Evolutionary conservation across 2,113 vertebrate genomes (phyloP).

Genomic region (Synchiropus splendidus): DNA sequence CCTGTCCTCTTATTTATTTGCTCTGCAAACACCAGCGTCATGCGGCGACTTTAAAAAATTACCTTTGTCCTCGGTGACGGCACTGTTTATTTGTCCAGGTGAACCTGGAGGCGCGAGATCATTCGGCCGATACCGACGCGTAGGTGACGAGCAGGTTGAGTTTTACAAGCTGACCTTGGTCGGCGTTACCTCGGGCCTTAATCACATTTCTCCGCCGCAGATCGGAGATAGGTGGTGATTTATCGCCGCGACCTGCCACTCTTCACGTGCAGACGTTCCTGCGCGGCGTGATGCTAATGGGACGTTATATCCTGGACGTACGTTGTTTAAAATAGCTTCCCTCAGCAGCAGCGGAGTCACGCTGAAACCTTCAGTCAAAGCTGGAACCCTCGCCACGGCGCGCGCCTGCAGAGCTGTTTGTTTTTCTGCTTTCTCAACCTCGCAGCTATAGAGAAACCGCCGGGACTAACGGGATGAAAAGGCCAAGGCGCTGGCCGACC

Average conservation of each 20-base stretch:
- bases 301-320: conserved; percentile 29
- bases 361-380: conserved; percentile 14
- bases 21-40: conserved; percentile 57
- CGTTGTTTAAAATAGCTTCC: conserved; percentile 36
- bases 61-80: conserved; percentile 45
- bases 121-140: conserved; percentile 45
- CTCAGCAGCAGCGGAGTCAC: conserved; percentile 22
- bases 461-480: conserved; percentile 49
- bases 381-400: conserved; percentile 5
- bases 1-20: conserved; percentile 66
- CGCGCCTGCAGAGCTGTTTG: too few species aligned
- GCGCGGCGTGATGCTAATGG: conserved; percentile 43
- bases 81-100: conserved; percentile 66
- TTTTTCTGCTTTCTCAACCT: too few species aligned
- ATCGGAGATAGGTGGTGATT: conserved; percentile 51
- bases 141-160: too few species aligned
- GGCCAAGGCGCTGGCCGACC: conserved; percentile 42
- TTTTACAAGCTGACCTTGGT: conserved; percentile 50
- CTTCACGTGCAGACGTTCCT: conserved; percentile 44
- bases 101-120: conserved; percentile 49
- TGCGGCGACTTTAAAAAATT: conserved; percentile 54
- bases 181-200: conserved; percentile 46
- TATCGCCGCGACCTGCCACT: conserved; percentile 44
- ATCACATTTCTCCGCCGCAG: conserved; percentile 51
- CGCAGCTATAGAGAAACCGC: conserved; percentile 29